Evolutionary conservation across 2,888 invertebrate genomes (phyloP).

Genomic region (Actias luna): DNA sequence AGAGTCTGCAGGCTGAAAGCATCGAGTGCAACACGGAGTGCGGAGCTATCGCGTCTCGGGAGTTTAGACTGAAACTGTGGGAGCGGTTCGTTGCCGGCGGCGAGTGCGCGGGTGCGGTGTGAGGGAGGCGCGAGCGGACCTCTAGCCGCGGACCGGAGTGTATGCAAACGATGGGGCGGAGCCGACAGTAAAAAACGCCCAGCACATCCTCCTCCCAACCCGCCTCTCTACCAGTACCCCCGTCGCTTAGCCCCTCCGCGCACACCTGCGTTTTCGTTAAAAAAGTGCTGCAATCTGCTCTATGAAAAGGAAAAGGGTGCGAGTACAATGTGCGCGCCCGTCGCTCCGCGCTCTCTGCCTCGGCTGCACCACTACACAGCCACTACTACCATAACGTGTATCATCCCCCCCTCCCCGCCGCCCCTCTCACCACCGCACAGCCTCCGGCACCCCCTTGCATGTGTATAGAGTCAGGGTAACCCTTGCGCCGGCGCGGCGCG

Average conservation of each 20-base stretch:
- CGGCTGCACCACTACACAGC: too few species aligned
- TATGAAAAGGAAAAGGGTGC: slow-evolving; percentile 53
- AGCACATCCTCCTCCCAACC: slow-evolving; percentile 36
- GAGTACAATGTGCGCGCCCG: slow-evolving; percentile 31
- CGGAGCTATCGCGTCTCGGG: too few species aligned
- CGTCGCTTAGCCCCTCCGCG: slow-evolving; percentile 32
- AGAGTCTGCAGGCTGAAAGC: too few species aligned
- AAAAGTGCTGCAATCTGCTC: slow-evolving; percentile 58
- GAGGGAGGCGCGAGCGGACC: not conserved
- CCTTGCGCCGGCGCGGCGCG: not conserved
- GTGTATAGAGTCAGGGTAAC: slow-evolving; percentile 29
- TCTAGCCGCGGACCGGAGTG: slow-evolving; percentile 18
- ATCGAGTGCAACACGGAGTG: too few species aligned
- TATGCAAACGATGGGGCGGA: slow-evolving; percentile 61
- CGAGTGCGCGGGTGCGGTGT: slow-evolving; percentile 3
- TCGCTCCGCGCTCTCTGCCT: slow-evolving; percentile 43
- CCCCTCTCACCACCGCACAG: too few species aligned
- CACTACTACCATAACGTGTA: too few species aligned
- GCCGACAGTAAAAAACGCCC: slow-evolving; percentile 43
- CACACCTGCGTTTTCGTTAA: slow-evolving; percentile 47
- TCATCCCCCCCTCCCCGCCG: slow-evolving; percentile 18
- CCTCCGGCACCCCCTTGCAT: slow-evolving; percentile 23
- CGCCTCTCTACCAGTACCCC: slow-evolving; percentile 23
- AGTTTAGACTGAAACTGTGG: too few species aligned
- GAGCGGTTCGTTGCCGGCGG: not conserved